Base-by-base conservation (phyloP, 2,797 vertebrate species). In the Trichosurus vulpecula region DNA sequence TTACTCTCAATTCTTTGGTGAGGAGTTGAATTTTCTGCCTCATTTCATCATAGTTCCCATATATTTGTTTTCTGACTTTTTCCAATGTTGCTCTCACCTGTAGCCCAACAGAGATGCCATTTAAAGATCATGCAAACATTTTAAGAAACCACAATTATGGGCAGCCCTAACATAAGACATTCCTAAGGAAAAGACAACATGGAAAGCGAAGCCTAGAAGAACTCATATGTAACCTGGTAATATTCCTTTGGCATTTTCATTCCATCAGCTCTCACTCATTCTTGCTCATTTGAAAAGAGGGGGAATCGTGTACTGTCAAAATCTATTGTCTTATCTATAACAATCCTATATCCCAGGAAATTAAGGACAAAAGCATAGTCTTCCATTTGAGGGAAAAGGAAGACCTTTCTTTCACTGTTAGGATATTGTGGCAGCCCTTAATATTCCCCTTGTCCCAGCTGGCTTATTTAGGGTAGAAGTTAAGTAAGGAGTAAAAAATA, bases 41-140 rank as follows among this genome's bases (percentile, higher is more conserved):
- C 99, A 99, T 99, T 96, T 99, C 99, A 94, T 99, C 99, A 53
- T 99, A 99, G 98, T 99, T 99, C 27, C 99, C 99, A 2, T 99
- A 99, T 99, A 99, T 99, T 97, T 99, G 98, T 98, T 99, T 99
- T 97, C 99, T 99, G 93, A 99, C 99, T 98, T 99, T 99, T 98
- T 99, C 99, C 98, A 99, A 98, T n/a, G 99, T 99, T 97, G 99
- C 99, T 98, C 99, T 99, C 95, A 99, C 99, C 99, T 99, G 96
- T 91, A 94, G 52, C 55, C 93, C 98, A 87, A 97, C 93, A 97
- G 41, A 96, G 35, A 93, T 3, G 6, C 29, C 52, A 54, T 47
- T 94, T 57, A 96, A 92, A 95, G 16, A 96, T 54, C 74, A 93
- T 54, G 56, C n/a, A 96, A 94, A 91, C 74, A 81, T n/a, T 94